Conservation (phyloP, 2,888 invertebrate species). For the Torymus aiolomorphi region DNA sequence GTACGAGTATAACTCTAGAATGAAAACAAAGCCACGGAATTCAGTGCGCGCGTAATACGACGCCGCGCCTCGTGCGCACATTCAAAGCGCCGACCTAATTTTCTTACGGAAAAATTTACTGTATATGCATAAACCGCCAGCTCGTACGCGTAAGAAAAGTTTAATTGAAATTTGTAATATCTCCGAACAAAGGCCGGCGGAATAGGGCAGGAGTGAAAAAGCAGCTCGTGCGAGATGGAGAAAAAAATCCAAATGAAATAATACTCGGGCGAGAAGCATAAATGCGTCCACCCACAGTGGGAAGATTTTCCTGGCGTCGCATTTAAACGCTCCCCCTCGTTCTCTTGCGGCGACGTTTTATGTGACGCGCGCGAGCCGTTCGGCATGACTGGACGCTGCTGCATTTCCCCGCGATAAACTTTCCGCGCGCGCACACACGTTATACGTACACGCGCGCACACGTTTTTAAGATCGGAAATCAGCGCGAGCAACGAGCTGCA, state of each 20-base stretch:
- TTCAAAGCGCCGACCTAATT: not conserved
- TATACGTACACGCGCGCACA: not conserved
- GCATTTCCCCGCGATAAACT: constrained; percentile 37
- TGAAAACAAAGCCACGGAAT: too few relatives aligned
- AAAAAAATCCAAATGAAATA: not conserved
- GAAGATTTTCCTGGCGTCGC: constrained; percentile 17
- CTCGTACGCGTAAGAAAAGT: constrained; percentile 11
- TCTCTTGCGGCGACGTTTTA: not conserved
- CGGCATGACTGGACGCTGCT: constrained; percentile 11
- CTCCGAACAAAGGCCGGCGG: not conserved
- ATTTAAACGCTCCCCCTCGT: not conserved
- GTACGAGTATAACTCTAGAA: too few relatives aligned
- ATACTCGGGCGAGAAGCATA: not conserved
- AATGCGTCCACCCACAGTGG: constrained; percentile 21
- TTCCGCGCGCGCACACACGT: not conserved
- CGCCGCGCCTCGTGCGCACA: not conserved
- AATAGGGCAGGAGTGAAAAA: not conserved
- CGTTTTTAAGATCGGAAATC: constrained; percentile 49
- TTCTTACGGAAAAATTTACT: not conserved
- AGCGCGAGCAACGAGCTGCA: not conserved
- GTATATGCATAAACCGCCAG: not conserved
- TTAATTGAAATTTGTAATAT: constrained; percentile 40
- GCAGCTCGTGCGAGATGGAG: not conserved
- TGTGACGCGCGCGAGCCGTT: constrained; percentile 6
- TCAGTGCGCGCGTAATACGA: too few relatives aligned